Evolutionary conservation across 1,140 invertebrate genomes (phyloP).

Genomic region (Thalassaphorura encarpata): DNA sequence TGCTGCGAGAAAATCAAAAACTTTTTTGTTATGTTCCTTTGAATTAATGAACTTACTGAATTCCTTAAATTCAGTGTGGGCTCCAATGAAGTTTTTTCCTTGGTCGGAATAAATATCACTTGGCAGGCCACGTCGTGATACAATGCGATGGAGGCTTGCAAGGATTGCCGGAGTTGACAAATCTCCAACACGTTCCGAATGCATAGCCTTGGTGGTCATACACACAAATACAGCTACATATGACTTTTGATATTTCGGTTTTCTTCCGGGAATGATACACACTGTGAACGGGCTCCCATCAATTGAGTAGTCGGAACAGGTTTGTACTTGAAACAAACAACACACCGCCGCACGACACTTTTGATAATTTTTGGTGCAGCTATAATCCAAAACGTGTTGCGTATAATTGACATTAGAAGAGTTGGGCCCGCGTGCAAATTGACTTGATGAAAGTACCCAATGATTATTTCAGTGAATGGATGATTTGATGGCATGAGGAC

Average conservation of each 20-base stretch:
- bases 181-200: slow-evolving; percentile 28
- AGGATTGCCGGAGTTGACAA: slow-evolving; percentile 32
- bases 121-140: slow-evolving; percentile 33
- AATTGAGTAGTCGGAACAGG: background rate
- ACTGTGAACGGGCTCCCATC: background rate
- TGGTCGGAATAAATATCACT: slow-evolving; percentile 35
- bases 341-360: background rate
- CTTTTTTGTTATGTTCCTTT: background rate
- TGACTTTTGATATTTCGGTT: slow-evolving; percentile 14
- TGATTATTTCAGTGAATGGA: background rate
- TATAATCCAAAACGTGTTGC: slow-evolving; percentile 2
- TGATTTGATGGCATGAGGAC: background rate
- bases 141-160: slow-evolving; percentile 34
- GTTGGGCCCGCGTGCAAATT: background rate
- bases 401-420: background rate
- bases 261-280: background rate
- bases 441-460: background rate
- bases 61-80: background rate
- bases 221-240: slow-evolving; percentile 33
- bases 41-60: background rate
- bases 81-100: slow-evolving; percentile 29
- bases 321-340: background rate
- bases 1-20: background rate
- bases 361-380: background rate
- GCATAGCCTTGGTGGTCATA: slow-evolving; percentile 25